Percentiles rank a stretch among this genome's conserved stretches.
These are phyloP conservation scores for Agrilus cyanescens DNA, from an alignment of 2,888 invertebrate genomes.

Conservation along the genomic window DNA sequence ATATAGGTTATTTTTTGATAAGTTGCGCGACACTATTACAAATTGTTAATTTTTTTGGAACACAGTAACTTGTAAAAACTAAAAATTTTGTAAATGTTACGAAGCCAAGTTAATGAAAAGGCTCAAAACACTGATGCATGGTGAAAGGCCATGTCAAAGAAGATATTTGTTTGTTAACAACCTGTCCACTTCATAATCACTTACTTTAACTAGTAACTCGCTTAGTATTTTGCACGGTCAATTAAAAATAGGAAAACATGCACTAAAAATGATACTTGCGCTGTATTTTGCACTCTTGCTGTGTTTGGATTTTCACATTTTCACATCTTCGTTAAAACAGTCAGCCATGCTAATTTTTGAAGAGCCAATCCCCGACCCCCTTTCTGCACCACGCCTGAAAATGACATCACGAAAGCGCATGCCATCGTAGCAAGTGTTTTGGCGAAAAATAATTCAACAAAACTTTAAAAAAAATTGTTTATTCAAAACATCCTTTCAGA, in stretches of 20 bases:
- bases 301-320: constrained; percentile 16
- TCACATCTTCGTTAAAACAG: constrained; percentile 20
- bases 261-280: constrained; percentile 6
- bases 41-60: not conserved
- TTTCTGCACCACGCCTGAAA: constrained; percentile 27
- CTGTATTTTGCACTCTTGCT: constrained; percentile 12
- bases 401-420: constrained; percentile 25
- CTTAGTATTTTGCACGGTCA: constrained; percentile 3
- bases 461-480: no score
- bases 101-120: constrained; percentile 8
- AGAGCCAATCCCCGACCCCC: constrained; percentile 26
- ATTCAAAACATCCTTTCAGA: no score
- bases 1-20: constrained; percentile 5
- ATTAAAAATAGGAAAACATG: constrained; percentile 11
- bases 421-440: constrained; percentile 11
- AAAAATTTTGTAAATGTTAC: no score
- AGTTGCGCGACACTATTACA: constrained; percentile 3
- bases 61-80: constrained; percentile 3
- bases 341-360: constrained; percentile 35
- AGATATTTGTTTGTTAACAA: constrained; percentile 31
- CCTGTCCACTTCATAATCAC: constrained; percentile 21
- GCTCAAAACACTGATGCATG: constrained; percentile 7
- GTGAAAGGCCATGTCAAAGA: constrained; percentile 31
- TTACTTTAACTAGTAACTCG: no score
- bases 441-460: constrained; percentile 2